A percentile compares a stretch with the other conserved stretches of the same genome.
Evolutionary conservation across 2,113 vertebrate species (phyloP).

Genomic region (Bubo scandiacus): DNA sequence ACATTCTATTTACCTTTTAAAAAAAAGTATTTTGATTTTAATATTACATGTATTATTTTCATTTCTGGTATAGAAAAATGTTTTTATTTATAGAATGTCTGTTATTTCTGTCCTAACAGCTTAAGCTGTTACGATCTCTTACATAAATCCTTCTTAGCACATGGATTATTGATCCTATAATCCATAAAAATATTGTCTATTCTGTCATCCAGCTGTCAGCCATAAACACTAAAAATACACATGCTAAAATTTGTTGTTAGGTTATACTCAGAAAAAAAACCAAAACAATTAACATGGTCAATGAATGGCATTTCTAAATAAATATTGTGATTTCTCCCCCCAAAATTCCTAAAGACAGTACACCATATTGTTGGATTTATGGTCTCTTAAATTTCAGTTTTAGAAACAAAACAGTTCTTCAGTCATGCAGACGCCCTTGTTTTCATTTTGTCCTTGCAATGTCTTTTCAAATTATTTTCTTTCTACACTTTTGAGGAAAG

Average conservation of each 20-base stretch:
- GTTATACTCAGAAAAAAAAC: not conserved
- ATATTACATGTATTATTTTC: not conserved
- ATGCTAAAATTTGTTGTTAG: not conserved
- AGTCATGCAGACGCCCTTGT: not conserved
- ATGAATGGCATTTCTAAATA: not conserved
- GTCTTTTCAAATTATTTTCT: not conserved
- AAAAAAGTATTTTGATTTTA: not conserved
- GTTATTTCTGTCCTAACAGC: not conserved
- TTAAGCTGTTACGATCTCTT: not conserved
- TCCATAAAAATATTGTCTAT: slow-evolving; percentile 27
- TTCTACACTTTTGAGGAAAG: not conserved
- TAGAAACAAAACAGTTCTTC: not conserved
- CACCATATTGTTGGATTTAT: not conserved
- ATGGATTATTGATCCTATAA: slow-evolving; percentile 32
- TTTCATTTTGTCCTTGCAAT: not conserved
- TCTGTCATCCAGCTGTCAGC: slow-evolving; percentile 4
- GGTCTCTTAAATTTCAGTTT: not conserved
- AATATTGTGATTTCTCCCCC: not conserved
- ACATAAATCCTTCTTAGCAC: slow-evolving; percentile 24
- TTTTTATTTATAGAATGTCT: not conserved
- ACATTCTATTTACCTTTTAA: not conserved
- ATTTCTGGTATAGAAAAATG: not conserved
- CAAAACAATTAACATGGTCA: not conserved
- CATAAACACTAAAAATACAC: not conserved
- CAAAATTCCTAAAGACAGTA: not conserved